Percentiles rank a stretch among this genome's conserved stretches.
phyloP scores from a whole-genome alignment of 1,140 invertebrate genomes.

The Macrobrachium nipponense region DNA sequence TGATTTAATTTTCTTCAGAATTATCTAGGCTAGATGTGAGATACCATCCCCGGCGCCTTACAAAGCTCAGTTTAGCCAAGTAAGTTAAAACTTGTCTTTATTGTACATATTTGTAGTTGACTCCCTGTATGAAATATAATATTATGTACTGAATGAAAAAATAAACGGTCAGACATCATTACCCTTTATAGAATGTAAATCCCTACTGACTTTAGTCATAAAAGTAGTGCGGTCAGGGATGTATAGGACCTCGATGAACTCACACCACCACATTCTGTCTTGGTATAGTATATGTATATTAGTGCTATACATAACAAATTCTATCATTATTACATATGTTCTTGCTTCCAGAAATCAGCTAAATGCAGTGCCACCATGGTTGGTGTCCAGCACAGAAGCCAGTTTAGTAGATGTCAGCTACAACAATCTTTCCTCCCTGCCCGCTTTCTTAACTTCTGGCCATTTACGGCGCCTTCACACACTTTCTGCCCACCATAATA shows the following conservation, averaged over 20 bases:
- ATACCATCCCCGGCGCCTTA: constrained; percentile 35
- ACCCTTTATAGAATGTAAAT: too few relatives aligned
- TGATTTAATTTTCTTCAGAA: neutral
- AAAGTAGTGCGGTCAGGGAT: too few relatives aligned
- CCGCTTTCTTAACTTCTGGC: constrained; percentile 51
- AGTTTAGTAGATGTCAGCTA: constrained; percentile 48
- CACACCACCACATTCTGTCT: too few relatives aligned
- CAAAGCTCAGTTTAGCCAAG: constrained; percentile 39
- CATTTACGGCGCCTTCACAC: constrained; percentile 54
- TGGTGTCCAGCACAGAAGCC: constrained; percentile 53
- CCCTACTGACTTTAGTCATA: too few relatives aligned
- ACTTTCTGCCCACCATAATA: constrained; percentile 50
- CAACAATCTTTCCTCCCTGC: constrained; percentile 40
- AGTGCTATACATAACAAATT: too few relatives aligned
- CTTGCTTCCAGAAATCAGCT: constrained; percentile 29
- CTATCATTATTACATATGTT: too few relatives aligned
- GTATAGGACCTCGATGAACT: too few relatives aligned
- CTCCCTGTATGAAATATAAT: neutral
- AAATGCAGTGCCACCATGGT: constrained; percentile 38
- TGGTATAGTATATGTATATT: too few relatives aligned
- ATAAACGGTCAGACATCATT: too few relatives aligned
- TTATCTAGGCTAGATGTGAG: constrained; percentile 41
- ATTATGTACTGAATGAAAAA: too few relatives aligned
- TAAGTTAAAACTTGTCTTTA: neutral
- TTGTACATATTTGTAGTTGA: neutral